These are phyloP conservation scores for Chelidonichthys spinosus DNA, from an alignment of 2,797 vertebrate genomes.

Conservation along the genomic window DNA sequence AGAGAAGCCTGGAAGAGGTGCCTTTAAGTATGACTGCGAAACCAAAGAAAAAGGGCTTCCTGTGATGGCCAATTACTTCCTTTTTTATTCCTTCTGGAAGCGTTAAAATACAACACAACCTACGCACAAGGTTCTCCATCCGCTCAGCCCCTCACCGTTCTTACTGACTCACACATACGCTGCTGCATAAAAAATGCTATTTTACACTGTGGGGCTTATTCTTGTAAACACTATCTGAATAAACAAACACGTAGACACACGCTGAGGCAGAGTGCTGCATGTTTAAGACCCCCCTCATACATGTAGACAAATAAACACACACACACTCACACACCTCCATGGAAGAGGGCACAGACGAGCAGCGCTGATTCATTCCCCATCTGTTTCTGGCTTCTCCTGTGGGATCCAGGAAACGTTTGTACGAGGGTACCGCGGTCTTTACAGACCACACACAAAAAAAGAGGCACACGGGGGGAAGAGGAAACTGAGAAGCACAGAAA, in stretches of 20 bases:
- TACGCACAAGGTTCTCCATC: constrained; percentile 25
- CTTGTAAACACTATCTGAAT: constrained; percentile 53
- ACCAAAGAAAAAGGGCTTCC: constrained; percentile 24
- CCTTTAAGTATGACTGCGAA: constrained; percentile 8
- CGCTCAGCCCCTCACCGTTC: constrained; percentile 4
- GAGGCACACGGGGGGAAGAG: constrained; percentile 17
- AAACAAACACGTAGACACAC: constrained; percentile 45
- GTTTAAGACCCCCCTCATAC: constrained; percentile 11
- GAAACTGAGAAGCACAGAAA: constrained; percentile 26
- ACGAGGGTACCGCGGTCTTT: constrained; percentile 42
- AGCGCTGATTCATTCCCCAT: constrained; percentile 51
- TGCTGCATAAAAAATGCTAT: constrained; percentile 35
- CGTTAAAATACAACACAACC: constrained; percentile 33
- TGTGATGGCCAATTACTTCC: constrained; percentile 50
- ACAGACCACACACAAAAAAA: constrained; percentile 36
- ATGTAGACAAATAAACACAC: neutral
- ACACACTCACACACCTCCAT: constrained; percentile 4
- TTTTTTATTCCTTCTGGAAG: constrained; percentile 42
- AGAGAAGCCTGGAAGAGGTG: constrained; percentile 14
- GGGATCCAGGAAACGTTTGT: constrained; percentile 57
- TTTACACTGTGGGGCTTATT: constrained; percentile 41
- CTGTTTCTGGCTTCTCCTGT: constrained; percentile 52
- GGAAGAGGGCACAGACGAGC: constrained; percentile 41
- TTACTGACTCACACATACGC: neutral
- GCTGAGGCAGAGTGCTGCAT: constrained; percentile 3